phyloP scores from a whole-genome alignment of 2,888 invertebrate genomes.

The Prosopocoilus inquinatus region DNA sequence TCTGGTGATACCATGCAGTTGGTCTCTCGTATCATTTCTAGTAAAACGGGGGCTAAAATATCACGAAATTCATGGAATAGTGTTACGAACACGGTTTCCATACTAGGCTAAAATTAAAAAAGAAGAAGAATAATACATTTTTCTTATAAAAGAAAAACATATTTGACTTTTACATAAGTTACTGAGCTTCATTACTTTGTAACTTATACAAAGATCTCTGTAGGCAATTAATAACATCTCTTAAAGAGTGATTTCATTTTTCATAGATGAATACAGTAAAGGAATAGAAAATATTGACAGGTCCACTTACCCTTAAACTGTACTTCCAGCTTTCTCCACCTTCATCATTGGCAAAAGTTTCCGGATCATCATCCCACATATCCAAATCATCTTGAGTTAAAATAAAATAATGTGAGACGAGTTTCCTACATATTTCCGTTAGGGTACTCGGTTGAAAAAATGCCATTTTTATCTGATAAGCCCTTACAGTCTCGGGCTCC shows the following conservation, averaged over 20 bases:
- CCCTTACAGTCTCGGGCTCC: constrained; percentile 59
- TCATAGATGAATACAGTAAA: too few relatives aligned
- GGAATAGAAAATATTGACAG: too few relatives aligned
- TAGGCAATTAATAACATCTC: too few relatives aligned
- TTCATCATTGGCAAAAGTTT: constrained; percentile 85
- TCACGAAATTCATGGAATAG: constrained; percentile 78
- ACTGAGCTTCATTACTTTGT: too few relatives aligned
- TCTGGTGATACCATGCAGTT: constrained; percentile 65
- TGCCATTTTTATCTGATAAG: constrained; percentile 67
- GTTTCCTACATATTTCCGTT: constrained; percentile 77
- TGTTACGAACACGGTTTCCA: constrained; percentile 80
- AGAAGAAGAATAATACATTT: constrained; percentile 14
- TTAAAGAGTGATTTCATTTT: too few relatives aligned
- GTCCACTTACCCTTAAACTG: constrained; percentile 68
- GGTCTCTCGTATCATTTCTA: constrained; percentile 67
- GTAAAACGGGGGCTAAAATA: constrained; percentile 69
- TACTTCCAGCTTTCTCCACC: constrained; percentile 94
- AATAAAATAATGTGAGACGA: constrained; percentile 85
- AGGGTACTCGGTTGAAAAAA: constrained; percentile 77
- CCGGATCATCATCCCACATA: constrained; percentile 88
- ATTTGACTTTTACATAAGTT: background rate
- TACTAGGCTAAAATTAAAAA: constrained; percentile 67
- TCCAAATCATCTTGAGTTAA: constrained; percentile 80
- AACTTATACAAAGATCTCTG: too few relatives aligned
- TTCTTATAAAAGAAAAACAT: background rate